A percentile compares a stretch with the other conserved stretches of the same genome.
These are phyloP conservation scores for Verasper variegatus DNA, from an alignment of 2,113 vertebrate species.

Conservation along the genomic window DNA sequence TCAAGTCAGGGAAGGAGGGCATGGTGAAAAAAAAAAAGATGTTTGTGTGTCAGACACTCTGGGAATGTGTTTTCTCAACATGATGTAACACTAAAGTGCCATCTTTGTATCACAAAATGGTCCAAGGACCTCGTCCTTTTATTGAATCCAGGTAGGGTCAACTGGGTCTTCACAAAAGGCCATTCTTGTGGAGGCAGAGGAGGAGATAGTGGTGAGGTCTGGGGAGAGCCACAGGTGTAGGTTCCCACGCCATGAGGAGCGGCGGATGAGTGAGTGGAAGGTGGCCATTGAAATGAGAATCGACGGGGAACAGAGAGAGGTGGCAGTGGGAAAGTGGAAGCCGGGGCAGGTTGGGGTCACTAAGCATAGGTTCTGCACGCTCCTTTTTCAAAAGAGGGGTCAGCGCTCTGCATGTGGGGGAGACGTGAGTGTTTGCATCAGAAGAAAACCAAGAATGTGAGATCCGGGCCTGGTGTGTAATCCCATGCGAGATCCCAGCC, in stretches of 20 bases:
- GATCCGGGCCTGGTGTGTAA: slow-evolving; percentile 70
- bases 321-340: slow-evolving; percentile 75
- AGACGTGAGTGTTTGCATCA: slow-evolving; percentile 68
- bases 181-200: neutral
- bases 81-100: neutral
- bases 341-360: slow-evolving; percentile 75
- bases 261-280: slow-evolving; percentile 45
- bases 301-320: slow-evolving; percentile 43
- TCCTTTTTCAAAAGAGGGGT: slow-evolving; percentile 78
- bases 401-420: slow-evolving; percentile 70
- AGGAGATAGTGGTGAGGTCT: slow-evolving; percentile 22
- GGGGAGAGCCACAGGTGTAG: slow-evolving; percentile 79
- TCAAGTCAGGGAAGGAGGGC: slow-evolving; percentile 55
- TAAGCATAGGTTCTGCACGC: slow-evolving; percentile 78
- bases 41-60: slow-evolving; percentile 22
- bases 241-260: slow-evolving; percentile 77
- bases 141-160: neutral
- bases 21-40: slow-evolving; percentile 13
- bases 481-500: slow-evolving; percentile 68
- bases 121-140: neutral
- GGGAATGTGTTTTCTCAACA: slow-evolving; percentile 14
- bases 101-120: neutral
- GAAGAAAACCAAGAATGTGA: slow-evolving; percentile 77
- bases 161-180: slow-evolving; percentile 19
- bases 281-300: slow-evolving; percentile 63